phyloP scores from a whole-genome alignment of 2,113 vertebrate species.

The Platysternon megacephalum region DNA sequence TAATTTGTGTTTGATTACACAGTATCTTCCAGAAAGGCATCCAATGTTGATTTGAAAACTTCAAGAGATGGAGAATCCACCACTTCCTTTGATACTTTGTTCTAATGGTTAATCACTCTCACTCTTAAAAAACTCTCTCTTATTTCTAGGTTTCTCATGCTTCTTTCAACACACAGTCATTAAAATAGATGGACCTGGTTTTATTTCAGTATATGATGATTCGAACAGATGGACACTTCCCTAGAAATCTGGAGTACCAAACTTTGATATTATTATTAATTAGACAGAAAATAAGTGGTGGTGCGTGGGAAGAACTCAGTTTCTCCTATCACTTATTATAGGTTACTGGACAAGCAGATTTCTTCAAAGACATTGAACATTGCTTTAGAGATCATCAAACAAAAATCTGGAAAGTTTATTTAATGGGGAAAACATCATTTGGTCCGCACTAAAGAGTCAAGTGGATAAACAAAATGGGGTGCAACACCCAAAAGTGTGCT shows the following conservation, averaged over 20 bases:
- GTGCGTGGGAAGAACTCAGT: not conserved
- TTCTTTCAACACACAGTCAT: not conserved
- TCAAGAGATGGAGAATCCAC: not conserved
- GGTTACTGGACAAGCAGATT: not conserved
- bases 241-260: not conserved
- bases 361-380: not conserved
- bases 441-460: not conserved
- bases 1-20: not conserved
- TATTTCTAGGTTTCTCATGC: not conserved
- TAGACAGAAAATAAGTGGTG: not conserved
- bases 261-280: not conserved
- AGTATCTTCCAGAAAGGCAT: not conserved
- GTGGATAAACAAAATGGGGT: not conserved
- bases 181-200: not conserved
- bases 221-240: not conserved
- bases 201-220: not conserved
- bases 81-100: not conserved
- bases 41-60: not conserved
- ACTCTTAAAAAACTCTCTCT: accelerated
- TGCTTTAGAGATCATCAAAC: not conserved
- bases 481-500: not conserved
- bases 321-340: not conserved
- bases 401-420: not conserved
- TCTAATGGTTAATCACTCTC: not conserved
- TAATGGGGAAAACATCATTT: not conserved